phyloP scores from a whole-genome alignment of 2,113 vertebrate species.

The Eretmochelys imbricata region DNA sequence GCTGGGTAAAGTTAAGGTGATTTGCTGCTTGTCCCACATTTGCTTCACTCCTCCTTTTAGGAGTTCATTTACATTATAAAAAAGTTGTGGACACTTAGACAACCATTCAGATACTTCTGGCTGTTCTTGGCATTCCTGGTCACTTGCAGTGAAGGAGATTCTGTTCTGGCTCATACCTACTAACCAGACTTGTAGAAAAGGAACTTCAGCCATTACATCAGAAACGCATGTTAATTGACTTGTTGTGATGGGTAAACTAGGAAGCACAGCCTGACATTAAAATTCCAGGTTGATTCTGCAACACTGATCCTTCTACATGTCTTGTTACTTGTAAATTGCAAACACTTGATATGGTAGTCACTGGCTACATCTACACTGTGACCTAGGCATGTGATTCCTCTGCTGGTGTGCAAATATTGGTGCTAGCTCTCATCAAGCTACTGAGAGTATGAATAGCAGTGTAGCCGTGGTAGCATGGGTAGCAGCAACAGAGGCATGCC shows the following conservation, averaged over 20 bases:
- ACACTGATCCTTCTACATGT: not conserved
- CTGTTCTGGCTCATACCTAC: not conserved
- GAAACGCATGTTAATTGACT: not conserved
- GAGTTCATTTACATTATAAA: not conserved
- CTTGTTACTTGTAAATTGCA: not conserved
- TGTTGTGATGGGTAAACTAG: not conserved
- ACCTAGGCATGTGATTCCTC: not conserved
- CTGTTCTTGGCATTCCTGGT: not conserved
- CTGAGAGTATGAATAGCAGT: not conserved
- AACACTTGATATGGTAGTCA: not conserved
- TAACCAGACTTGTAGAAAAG: not conserved
- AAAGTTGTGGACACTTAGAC: not conserved
- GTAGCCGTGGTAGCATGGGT: not conserved
- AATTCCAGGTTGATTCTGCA: not conserved
- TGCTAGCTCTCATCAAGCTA: not conserved
- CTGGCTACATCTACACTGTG: not conserved
- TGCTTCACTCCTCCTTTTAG: not conserved
- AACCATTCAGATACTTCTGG: not conserved
- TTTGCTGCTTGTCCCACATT: not conserved
- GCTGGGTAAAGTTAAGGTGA: not conserved
- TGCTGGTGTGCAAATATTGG: not conserved
- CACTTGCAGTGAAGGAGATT: not conserved
- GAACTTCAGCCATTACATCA: not conserved
- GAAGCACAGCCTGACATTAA: constrained; percentile 1
- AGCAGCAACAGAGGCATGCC: not conserved